These are phyloP conservation scores for Eurypyga helias DNA, from an alignment of 2,113 vertebrate genomes.

Conservation along the genomic window DNA sequence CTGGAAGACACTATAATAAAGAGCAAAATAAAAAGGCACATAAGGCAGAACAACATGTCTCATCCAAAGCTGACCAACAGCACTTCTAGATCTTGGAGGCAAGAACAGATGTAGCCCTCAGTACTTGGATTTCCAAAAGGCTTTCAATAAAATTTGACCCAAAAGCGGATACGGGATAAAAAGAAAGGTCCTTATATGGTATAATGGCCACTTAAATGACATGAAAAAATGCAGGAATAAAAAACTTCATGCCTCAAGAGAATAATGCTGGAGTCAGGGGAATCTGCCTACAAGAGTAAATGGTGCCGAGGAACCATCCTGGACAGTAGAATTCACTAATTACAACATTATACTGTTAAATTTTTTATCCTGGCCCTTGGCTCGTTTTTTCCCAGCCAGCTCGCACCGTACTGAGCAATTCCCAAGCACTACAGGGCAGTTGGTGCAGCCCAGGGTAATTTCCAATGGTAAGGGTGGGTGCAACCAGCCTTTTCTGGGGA, in stretches of 20 bases:
- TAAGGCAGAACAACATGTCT: neutral
- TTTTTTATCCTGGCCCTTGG: neutral
- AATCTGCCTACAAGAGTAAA: neutral
- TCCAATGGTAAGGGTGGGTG: neutral
- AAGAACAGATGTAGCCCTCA: neutral
- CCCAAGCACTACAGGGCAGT: neutral
- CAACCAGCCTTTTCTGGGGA: neutral
- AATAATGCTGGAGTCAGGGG: neutral
- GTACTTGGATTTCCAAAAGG: neutral
- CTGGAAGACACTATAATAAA: neutral
- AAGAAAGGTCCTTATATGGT: neutral
- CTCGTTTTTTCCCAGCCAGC: neutral
- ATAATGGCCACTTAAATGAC: neutral
- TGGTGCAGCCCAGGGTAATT: neutral
- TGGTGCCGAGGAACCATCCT: neutral
- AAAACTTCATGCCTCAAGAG: neutral
- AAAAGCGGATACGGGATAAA: neutral
- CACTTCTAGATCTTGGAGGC: neutral
- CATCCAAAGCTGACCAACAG: neutral
- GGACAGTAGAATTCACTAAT: neutral
- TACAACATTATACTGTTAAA: no score
- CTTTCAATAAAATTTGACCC: neutral
- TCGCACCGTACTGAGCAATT: rapidly evolving
- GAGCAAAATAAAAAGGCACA: neutral
- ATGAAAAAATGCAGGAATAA: neutral